Evolutionary conservation across 1,140 invertebrate species (phyloP).

Genomic region (Drosophila sechellia): DNA sequence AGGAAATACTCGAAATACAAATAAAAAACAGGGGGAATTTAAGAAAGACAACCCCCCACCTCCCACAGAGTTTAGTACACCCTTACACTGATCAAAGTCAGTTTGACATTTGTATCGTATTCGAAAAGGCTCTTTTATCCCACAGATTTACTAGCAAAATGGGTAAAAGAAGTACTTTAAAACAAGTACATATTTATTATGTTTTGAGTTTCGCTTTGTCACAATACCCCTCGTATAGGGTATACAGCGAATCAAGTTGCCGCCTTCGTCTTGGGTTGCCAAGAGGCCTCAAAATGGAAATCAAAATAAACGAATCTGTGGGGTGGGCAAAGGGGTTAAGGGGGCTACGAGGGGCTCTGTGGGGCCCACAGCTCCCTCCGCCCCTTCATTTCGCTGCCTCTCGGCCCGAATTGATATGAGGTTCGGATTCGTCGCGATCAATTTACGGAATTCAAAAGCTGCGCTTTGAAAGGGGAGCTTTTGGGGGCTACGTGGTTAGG

Average conservation of each 20-base stretch:
- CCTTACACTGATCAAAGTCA: not conserved
- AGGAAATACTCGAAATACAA: conserved; percentile 6
- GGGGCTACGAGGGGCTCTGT: conserved; percentile 7
- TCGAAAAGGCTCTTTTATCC: no score
- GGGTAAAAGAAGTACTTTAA: no score
- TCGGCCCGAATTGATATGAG: conserved; percentile 42
- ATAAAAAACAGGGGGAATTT: not conserved
- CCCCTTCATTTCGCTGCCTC: not conserved
- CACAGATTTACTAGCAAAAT: not conserved
- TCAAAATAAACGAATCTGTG: conserved; percentile 64
- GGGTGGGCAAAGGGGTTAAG: conserved; percentile 7
- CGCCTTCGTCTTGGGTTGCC: conserved; percentile 38
- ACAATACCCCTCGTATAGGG: not conserved
- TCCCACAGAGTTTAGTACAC: not conserved
- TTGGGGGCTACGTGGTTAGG: not conserved
- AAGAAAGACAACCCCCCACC: not conserved
- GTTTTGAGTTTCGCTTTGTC: no score
- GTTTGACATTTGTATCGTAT: not conserved
- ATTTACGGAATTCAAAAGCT: conserved; percentile 73
- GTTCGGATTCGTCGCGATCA: conserved; percentile 59
- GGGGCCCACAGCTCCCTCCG: conserved; percentile 14
- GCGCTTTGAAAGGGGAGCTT: conserved; percentile 22
- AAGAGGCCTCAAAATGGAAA: conserved; percentile 64
- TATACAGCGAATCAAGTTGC: conserved; percentile 66
- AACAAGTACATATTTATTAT: not conserved